Conservation (phyloP, 2,888 invertebrate species). For the Stegophylla sp. region DNA sequence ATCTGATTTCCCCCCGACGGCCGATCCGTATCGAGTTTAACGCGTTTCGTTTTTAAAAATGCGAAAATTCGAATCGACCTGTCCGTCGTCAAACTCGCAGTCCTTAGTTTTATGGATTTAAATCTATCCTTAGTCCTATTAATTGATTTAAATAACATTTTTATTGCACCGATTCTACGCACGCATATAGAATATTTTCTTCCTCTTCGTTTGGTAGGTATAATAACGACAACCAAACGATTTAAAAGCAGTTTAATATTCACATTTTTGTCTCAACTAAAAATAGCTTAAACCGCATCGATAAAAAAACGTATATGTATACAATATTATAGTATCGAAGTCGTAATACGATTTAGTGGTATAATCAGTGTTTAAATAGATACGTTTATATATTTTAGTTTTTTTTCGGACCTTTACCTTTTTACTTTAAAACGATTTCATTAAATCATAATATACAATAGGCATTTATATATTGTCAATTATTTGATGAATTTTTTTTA, state of each 20-base stretch:
- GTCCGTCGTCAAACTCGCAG: neutral
- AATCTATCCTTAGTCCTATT: conserved; percentile 12
- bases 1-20: conserved; percentile 9
- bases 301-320: too few relatives aligned
- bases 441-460: too few relatives aligned
- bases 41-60: neutral
- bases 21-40: neutral
- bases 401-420: too few relatives aligned
- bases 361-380: too few relatives aligned
- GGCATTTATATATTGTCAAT: too few relatives aligned
- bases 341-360: too few relatives aligned
- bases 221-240: neutral
- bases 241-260: conserved; percentile 17
- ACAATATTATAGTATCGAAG: too few relatives aligned
- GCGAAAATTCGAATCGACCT: neutral
- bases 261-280: neutral
- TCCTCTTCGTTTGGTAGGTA: neutral
- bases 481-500: too few relatives aligned
- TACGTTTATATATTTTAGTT: too few relatives aligned
- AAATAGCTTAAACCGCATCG: too few relatives aligned
- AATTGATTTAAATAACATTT: neutral
- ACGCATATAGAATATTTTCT: neutral
- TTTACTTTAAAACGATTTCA: too few relatives aligned
- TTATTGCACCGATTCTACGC: neutral
- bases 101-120: conserved; percentile 13